Base-by-base conservation (phyloP, 2,888 invertebrate species). In the Dioctria rufipes region DNA sequence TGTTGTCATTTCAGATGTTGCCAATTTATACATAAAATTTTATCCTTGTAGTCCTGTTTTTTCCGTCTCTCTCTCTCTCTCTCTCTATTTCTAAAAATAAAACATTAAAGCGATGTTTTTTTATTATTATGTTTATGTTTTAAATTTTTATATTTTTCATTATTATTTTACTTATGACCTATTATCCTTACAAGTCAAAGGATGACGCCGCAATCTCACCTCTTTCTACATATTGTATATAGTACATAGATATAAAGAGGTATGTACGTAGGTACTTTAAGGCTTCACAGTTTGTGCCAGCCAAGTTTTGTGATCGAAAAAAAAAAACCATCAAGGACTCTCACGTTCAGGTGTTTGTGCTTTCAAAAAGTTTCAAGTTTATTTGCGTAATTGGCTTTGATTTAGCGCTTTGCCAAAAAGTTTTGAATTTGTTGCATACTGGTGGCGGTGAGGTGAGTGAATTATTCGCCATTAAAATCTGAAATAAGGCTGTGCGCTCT, bases 351-450 rank as follows among this genome's bases (percentile, higher is more conserved):
- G 54, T 39, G 37, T 73, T 54, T 60, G 6, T 73, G 73, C 73
- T 73, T 39, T 40, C 54, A 49, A 11, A 42, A 58, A 73, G 42
- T 58, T 73, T 73, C 60, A n/a, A 73, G 13, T 73, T 73, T 73
- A 58, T 58, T 58, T 73, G 58, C 73, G 73, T 58, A 73, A 58
- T 73, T 73, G 71, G 71, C 71, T 71, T 71, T 71, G 71, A 71
- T 51, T 71, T 54, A 54, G 40, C 71, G 54, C 71, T 71, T 46
- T 46, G 37, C 25, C 71, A 39, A n/a, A 40, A 40, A 11, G 51
- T 54, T 71, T 69, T 13, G 54, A 71, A 54, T 40, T 61, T 71
- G 71, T 51, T 71, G 71, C 71, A 71, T 54, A 71, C 54, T 25
- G 4, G 11, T 71, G 54, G 71, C 71, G 71, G 39, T 71, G 54